phyloP scores from a whole-genome alignment of 2,888 invertebrate species.

The Leistus spinibarbis region DNA sequence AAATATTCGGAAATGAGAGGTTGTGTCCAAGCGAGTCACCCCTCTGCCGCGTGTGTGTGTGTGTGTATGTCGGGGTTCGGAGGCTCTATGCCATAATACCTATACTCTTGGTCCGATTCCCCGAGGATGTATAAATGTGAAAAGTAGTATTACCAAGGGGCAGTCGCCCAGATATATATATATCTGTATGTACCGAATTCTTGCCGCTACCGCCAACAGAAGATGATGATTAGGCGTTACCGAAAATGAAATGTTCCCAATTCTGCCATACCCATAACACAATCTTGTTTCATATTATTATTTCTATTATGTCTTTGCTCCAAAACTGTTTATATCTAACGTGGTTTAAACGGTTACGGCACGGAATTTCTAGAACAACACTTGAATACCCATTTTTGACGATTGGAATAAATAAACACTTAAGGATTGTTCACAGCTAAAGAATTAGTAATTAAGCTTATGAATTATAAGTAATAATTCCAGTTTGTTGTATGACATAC shows the following conservation, averaged over 20 bases:
- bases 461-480: too few relatives aligned
- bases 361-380: too few relatives aligned
- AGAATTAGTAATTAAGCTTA: too few relatives aligned
- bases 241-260: slow-evolving; percentile 13
- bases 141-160: slow-evolving; percentile 52
- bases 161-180: background rate
- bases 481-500: too few relatives aligned
- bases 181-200: too few relatives aligned
- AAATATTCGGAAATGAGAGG: slow-evolving; percentile 5
- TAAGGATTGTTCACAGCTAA: too few relatives aligned
- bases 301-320: slow-evolving; percentile 31
- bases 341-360: too few relatives aligned
- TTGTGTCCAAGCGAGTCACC: background rate
- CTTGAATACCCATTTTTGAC: too few relatives aligned
- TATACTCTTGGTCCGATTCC: slow-evolving; percentile 49
- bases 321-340: too few relatives aligned
- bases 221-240: slow-evolving; percentile 20
- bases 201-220: background rate
- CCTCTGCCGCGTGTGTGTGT: background rate
- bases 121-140: slow-evolving; percentile 58
- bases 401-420: too few relatives aligned
- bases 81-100: too few relatives aligned
- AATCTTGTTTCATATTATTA: slow-evolving; percentile 21
- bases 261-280: slow-evolving; percentile 7
- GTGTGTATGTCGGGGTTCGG: background rate